These are phyloP conservation scores for Eurypyga helias DNA, from an alignment of 2,113 vertebrate genomes.

Conservation along the genomic window DNA sequence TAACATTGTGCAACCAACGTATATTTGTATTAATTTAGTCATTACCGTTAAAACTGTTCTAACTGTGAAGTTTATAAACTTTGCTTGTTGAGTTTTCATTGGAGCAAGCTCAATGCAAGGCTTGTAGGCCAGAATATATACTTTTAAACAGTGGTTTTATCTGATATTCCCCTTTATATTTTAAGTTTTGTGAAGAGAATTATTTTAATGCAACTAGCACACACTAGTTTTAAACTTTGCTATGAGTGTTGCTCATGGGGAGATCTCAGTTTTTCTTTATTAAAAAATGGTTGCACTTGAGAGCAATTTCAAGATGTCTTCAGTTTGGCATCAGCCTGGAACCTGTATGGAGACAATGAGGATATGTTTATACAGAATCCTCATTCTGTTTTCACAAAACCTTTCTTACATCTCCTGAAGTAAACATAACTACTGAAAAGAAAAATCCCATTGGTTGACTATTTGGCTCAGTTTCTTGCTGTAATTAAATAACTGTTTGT, in stretches of 20 bases:
- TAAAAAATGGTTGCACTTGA: background rate
- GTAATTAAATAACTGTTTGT: conserved; percentile 1
- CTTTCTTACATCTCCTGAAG: background rate
- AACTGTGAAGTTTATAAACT: background rate
- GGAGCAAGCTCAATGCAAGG: background rate
- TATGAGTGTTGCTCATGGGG: background rate
- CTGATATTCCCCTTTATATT: background rate
- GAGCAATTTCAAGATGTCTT: background rate
- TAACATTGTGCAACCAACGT: background rate
- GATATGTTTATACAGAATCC: background rate
- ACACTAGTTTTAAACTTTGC: background rate
- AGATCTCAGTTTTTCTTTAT: background rate
- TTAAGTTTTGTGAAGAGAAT: background rate
- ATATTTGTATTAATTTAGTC: background rate
- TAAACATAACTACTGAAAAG: background rate
- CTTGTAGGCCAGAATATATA: background rate
- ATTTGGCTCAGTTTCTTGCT: conserved; percentile 16
- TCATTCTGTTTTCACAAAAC: background rate
- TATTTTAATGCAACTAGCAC: background rate
- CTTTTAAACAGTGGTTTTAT: background rate
- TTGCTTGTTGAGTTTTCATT: background rate
- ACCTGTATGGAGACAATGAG: background rate
- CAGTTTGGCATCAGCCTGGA: background rate
- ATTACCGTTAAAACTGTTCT: background rate
- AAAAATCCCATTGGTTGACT: background rate